Base-by-base conservation (phyloP, 2,888 invertebrate genomes). In the Scaptomyza tumidula region DNA sequence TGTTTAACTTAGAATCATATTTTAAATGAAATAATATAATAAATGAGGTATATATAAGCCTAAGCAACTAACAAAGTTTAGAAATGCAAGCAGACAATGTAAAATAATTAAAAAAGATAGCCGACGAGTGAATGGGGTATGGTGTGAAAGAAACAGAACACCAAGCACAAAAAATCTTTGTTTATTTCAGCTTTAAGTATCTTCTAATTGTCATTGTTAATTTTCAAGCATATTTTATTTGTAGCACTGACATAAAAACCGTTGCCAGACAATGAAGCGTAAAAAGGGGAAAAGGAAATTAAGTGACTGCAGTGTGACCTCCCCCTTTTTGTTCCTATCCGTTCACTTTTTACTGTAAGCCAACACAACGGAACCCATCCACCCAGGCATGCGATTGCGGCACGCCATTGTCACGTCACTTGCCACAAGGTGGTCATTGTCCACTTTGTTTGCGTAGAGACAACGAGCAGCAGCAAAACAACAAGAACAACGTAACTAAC, bases 181-280 rank as follows among this genome's bases (percentile, higher is more conserved):
- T 55, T 52, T 60, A 61, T 56, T 59, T 52, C 66, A 45, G 61
- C 78, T 78, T 75, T 60, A 80, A 80, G 80, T 73, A 73, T 64
- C 57, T 37, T 67, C 70, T 84, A 83, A 84, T 86, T 84, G 86
- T 80, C 78, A 53, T 71, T 81, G 83, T 83, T 81, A 73, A 79
- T 83, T 78, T 72, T 76, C 56, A 50, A 73, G 71, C 66, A 79
- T 73, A 71, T 79, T 80, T 75, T 63, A 75, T 55, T 44, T 11
- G 13, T 37, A 13, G 65, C 45, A 7, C 14, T 45, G 53, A 37
- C 64, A 59, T 75, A 68, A 71, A 63, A 31, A 49, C 56, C 61
- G 29, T 55, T 54, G 56, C 31, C 63, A 45, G 58, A 75, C 75
- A 84, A 85, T 85, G 83, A 68, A 80, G 83, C 85, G 80, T 70